Evolutionary conservation across 2,113 vertebrate species (phyloP), one percentile per base, ranked within the genome.

Genomic region (Misgurnus mizolepis): DNA sequence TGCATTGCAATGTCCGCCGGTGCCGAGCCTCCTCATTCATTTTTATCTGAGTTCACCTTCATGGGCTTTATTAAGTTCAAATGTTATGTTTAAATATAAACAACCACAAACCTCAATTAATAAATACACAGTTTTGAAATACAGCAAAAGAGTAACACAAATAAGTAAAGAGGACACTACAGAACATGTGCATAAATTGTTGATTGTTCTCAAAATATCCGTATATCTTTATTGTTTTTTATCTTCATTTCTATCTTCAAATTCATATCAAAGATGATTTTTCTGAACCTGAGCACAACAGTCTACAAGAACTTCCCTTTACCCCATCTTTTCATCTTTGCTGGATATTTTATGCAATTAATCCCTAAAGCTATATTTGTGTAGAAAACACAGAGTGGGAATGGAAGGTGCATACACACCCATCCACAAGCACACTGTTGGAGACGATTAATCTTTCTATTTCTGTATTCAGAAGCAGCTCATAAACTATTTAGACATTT

Each of bases 401-500:
- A 80, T 86, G 76, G 84, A 49, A 49, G 53, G 68, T 83, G 66
- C 79, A 78, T 84, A 58, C 78, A 86, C 78, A 74, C 78, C 80
- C 70, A 53, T 58, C 73, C 41, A 18, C 27, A 76, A 27, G 49
- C 85, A 88, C 85, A 90, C 88, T 92, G 84, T 88, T 88, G 88
- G 89, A 91, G 87, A 92, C 87, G 89, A 91, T 91, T 93, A 93
- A 91, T 91, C 89, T 89, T 82, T 86, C 79, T 82, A 90, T 86
- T 89, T 91, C 85, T 91, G 92, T 88, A 91, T 93, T 92, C 90
- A 87, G 86, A 90, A 83, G 88, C 87, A 90, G 84, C 90, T 93
- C 92, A 93, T 93, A 91, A 93, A 93, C 92, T 91, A 93, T 93
- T 93, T 90, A 92, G 89, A 87, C 88, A 84, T 84, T 89, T 68